Evolutionary conservation across 2,113 vertebrate genomes (phyloP).

Genomic region (Lycocorax pyrrhopterus): DNA sequence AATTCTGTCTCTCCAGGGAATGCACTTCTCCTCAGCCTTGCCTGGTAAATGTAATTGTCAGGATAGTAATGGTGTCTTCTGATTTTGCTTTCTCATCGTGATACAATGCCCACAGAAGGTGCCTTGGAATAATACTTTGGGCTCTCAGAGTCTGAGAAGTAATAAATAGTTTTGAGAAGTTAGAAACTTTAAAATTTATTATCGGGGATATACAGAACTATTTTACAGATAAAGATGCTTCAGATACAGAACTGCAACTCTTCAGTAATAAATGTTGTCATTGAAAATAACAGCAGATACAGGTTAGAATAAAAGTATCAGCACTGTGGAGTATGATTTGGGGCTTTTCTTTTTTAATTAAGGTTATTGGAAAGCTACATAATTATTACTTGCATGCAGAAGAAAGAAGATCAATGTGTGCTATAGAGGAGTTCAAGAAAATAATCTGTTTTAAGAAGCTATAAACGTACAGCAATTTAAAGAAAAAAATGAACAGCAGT

Average conservation of each 20-base stretch:
- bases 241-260: background rate
- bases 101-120: background rate
- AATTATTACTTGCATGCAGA: background rate
- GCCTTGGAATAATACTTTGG: background rate
- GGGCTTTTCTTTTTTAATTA: background rate
- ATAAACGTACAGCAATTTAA: background rate
- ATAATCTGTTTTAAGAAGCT: background rate
- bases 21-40: background rate
- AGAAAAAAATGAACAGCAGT: background rate
- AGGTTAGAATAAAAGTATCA: background rate
- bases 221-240: background rate
- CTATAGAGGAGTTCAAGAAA: background rate
- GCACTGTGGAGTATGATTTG: background rate
- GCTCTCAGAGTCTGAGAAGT: background rate
- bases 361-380: background rate
- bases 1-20: background rate
- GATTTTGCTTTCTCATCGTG: background rate
- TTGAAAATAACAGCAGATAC: background rate
- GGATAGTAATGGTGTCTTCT: background rate
- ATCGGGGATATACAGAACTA: background rate
- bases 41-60: background rate
- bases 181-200: background rate
- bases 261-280: background rate
- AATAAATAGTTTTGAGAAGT: background rate
- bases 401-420: background rate